Evolutionary conservation across 1,140 invertebrate genomes (phyloP), one percentile per base, ranked within the genome.

Genomic region (Zaprionus kolodkinae): DNA sequence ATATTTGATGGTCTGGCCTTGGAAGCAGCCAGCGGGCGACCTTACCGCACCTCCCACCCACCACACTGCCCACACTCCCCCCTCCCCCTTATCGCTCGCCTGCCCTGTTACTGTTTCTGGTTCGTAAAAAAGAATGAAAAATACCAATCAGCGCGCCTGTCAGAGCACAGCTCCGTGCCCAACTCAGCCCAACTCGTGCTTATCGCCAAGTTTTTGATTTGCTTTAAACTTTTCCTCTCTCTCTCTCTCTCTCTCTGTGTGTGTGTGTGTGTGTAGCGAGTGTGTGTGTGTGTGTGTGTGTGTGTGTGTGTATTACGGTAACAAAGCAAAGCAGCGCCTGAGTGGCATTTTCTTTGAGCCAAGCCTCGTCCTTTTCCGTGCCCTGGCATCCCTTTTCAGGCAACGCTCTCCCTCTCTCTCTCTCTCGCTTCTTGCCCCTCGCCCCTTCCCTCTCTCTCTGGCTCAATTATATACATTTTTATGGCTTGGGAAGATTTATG

Each of bases 381-480:
- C 48, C 48, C 50, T 48, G 54, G 76, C 80, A 84, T 82, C 67
- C 67, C 61, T 82, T 82, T 67, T 67, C 40, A 45, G 27, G 27
- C 27, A 6, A 43, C 62, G 60, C 74, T 67, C 78, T 12, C 11
- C 11, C 36, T 9, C 35, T 9, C 35, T 36, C 36, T 7, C 2
- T 6, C n/a, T n/a, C n/a, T n/a, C n/a, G n/a, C n/a, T n/a, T n/a
- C n/a, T n/a, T n/a, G n/a, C n/a, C n/a, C n/a, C n/a, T n/a, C n/a
- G n/a, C n/a, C n/a, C n/a, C n/a, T n/a, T n/a, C n/a, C n/a, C n/a
- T n/a, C n/a, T n/a, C 7, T 45, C 40, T 45, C n/a, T 9, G 67
- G 81, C 85, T 88, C 85, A 88, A 88, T 88, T 89, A 88, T 88
- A 89, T 88, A 89, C 54, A 88, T 85, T 88, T 88, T 90, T 81